These are phyloP conservation scores for Drosophila watanabei DNA, from an alignment of 1,140 invertebrate species.

Conservation along the genomic window DNA sequence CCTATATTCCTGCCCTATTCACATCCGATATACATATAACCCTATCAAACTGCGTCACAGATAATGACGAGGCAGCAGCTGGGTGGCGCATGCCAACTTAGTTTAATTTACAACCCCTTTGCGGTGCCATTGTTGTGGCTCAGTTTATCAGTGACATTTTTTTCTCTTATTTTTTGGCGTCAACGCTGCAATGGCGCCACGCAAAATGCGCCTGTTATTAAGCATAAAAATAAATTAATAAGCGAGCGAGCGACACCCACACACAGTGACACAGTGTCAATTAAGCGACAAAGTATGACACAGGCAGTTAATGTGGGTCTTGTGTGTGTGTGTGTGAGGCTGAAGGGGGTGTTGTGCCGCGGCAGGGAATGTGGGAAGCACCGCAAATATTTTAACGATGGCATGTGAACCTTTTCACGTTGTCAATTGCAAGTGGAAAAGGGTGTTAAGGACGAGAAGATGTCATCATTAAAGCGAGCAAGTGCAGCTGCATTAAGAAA, in stretches of 20 bases:
- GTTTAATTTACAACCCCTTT: constrained; percentile 38
- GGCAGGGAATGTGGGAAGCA: constrained; percentile 10
- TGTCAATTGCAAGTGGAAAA: constrained; percentile 19
- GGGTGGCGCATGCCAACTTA: constrained; percentile 32
- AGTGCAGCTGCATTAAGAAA: constrained; percentile 1
- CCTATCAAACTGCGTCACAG: constrained; percentile 22
- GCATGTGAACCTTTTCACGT: constrained; percentile 41
- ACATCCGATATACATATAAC: constrained; percentile 24
- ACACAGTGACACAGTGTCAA: constrained; percentile 28
- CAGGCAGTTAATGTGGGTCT: constrained; percentile 34
- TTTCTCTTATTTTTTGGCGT: constrained; percentile 11
- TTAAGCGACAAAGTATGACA: constrained; percentile 49
- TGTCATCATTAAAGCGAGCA: constrained; percentile 17
- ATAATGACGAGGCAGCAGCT: constrained; percentile 19
- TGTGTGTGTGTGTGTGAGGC: not conserved
- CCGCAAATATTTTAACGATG: constrained; percentile 59
- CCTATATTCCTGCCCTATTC: constrained; percentile 17
- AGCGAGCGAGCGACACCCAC: constrained; percentile 39
- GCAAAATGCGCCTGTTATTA: constrained; percentile 49
- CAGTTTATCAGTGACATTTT: constrained; percentile 2
- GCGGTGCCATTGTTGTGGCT: constrained; percentile 29
- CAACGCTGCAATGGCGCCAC: constrained; percentile 49
- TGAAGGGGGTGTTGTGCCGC: not conserved
- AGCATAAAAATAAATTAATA: constrained; percentile 68
- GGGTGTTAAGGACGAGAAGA: not conserved